Base-by-base conservation (phyloP, 2,888 invertebrate species). In the Daptonema setosum region DNA sequence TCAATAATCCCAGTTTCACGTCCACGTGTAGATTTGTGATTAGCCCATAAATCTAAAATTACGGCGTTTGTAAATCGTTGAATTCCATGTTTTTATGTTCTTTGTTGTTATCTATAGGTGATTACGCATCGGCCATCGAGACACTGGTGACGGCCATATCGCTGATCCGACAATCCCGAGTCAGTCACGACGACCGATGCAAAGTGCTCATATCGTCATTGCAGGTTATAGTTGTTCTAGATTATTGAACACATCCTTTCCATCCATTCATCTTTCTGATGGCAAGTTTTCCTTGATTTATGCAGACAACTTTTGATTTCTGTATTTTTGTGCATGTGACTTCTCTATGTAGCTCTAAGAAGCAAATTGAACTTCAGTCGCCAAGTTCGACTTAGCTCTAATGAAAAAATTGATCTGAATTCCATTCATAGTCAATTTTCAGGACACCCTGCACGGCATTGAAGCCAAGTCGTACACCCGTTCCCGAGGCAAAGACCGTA, bases 111-210 rank as follows among this genome's bases (percentile, higher is more conserved):
- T n/a, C n/a, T n/a, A n/a, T 8, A 43, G n/a, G 93, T 14, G 95
- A 99, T 75, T 91, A 87, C 75, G 87, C 88, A 1, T 88, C 88
- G 72, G 97, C 97, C 54, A 91, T 97, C 61, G 95, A 97, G 76
- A 97, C 97, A 2, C 78, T 99, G 61, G 90, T 93, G 58, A 99
- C 97, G 0, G 97, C 97, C 8, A 93, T 97, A 67, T 91, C 93
- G 11, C 78, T 97, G 57, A 97, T 99, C 64, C 93, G 93, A 72
- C 93, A 95, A 77, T 93, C 93, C 57, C 87, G 88, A 76, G 85
- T 88, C 52, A 85, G 88, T 0, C 82, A 83, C 65, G 95, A 97
- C 73, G 97, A 97, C 71, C 80, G 97, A 48, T 97, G 97, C 77
- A 91, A 93, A 76, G 93, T 95, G 65, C 76, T 97, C 57, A 90